phyloP scores from a whole-genome alignment of 2,113 vertebrate genomes.

The Corvus moneduloides region DNA sequence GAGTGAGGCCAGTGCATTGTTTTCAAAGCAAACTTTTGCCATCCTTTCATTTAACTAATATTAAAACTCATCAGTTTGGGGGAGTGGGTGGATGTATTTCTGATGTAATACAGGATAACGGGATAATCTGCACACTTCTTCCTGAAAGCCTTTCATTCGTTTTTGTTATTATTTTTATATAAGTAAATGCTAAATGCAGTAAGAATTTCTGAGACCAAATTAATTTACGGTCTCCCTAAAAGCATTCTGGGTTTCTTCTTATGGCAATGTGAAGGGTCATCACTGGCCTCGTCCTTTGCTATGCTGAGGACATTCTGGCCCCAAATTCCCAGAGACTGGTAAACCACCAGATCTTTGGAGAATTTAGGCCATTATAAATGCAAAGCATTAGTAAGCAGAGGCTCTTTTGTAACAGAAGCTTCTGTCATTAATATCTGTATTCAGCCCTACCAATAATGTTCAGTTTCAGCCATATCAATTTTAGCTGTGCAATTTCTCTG shows the following conservation, averaged over 20 bases:
- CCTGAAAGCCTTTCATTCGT: background rate
- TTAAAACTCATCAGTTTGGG: background rate
- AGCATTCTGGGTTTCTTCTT: background rate
- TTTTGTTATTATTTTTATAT: background rate
- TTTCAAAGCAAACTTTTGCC: background rate
- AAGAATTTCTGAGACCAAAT: background rate
- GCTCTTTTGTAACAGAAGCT: background rate
- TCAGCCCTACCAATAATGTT: background rate
- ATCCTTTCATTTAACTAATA: background rate
- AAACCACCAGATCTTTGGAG: background rate
- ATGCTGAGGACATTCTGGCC: background rate
- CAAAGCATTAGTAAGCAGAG: background rate
- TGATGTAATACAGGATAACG: background rate
- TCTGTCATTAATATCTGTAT: background rate
- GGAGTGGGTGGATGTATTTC: background rate
- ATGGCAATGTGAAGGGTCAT: accelerated
- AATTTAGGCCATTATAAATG: background rate
- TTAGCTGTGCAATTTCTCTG: background rate
- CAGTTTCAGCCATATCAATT: background rate
- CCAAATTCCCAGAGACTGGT: background rate
- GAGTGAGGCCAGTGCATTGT: background rate
- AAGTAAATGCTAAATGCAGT: background rate
- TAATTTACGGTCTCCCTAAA: background rate
- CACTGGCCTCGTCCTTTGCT: background rate
- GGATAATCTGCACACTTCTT: background rate